phyloP scores from a whole-genome alignment of 2,888 invertebrate genomes.

The Coenonympha arcania region DNA sequence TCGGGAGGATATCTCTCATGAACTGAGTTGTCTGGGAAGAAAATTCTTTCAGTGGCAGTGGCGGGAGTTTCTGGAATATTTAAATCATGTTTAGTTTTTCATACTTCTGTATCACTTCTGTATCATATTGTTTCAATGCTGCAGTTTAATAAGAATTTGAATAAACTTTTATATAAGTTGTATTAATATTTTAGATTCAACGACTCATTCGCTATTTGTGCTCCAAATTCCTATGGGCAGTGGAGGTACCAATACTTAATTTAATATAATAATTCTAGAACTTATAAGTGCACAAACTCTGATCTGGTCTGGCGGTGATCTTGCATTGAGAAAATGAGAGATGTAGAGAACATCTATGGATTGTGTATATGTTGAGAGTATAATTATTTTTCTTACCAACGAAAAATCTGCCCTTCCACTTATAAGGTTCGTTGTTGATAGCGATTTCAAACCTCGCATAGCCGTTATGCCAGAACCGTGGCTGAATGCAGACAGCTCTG shows the following conservation, averaged over 20 bases:
- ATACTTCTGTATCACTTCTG: background rate
- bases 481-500: slow-evolving; percentile 92
- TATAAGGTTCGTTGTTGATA: slow-evolving; percentile 85
- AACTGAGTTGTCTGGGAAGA: slow-evolving; percentile 82
- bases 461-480: slow-evolving; percentile 88
- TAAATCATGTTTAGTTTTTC: background rate
- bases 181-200: too few relatives aligned
- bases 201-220: too few relatives aligned
- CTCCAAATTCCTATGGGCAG: too few relatives aligned
- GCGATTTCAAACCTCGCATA: slow-evolving; percentile 90
- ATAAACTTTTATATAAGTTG: too few relatives aligned
- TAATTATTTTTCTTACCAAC: slow-evolving; percentile 80
- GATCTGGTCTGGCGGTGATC: too few relatives aligned
- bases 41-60: slow-evolving; percentile 88
- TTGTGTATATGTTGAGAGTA: background rate
- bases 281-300: too few relatives aligned
- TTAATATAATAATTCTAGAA: too few relatives aligned
- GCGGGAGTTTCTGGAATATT: slow-evolving; percentile 84
- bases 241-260: too few relatives aligned
- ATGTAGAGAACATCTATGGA: background rate
- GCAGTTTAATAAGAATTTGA: too few relatives aligned
- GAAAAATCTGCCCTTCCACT: slow-evolving; percentile 93
- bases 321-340: too few relatives aligned
- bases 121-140: too few relatives aligned
- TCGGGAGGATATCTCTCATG: slow-evolving; percentile 82